These are phyloP conservation scores for Pherbina coryleti DNA, from an alignment of 2,888 invertebrate species.

Conservation along the genomic window DNA sequence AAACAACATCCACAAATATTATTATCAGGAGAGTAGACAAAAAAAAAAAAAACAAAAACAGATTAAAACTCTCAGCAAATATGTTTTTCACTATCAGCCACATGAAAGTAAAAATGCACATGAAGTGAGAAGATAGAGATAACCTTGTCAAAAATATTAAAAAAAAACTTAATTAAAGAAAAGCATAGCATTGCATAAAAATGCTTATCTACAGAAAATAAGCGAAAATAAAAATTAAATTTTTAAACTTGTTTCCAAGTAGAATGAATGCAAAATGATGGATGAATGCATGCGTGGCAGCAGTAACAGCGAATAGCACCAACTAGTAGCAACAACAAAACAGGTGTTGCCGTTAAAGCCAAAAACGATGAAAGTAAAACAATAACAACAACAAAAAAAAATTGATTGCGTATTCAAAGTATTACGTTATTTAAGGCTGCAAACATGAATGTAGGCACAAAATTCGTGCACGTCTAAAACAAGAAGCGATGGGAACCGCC, in stretches of 20 bases:
- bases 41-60: not conserved
- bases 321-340: not conserved
- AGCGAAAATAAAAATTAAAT: not conserved
- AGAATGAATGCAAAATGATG: constrained; percentile 11
- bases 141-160: not conserved
- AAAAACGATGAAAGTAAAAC: not conserved
- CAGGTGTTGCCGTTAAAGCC: not conserved
- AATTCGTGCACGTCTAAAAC: not conserved
- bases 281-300: constrained; percentile 37
- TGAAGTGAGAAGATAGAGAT: not conserved
- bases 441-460: not conserved
- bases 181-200: constrained; percentile 14
- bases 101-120: too few relatives aligned
- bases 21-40: not conserved
- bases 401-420: not conserved
- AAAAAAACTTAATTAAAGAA: not conserved
- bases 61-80: not conserved
- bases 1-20: not conserved
- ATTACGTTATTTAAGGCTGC: not conserved
- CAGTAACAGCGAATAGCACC: not conserved
- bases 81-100: too few relatives aligned
- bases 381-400: not conserved
- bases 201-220: constrained; percentile 7
- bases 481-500: not conserved
- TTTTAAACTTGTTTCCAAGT: constrained; percentile 25